Base-by-base conservation (phyloP, 2,888 invertebrate species). In the Ophion ellenae region DNA sequence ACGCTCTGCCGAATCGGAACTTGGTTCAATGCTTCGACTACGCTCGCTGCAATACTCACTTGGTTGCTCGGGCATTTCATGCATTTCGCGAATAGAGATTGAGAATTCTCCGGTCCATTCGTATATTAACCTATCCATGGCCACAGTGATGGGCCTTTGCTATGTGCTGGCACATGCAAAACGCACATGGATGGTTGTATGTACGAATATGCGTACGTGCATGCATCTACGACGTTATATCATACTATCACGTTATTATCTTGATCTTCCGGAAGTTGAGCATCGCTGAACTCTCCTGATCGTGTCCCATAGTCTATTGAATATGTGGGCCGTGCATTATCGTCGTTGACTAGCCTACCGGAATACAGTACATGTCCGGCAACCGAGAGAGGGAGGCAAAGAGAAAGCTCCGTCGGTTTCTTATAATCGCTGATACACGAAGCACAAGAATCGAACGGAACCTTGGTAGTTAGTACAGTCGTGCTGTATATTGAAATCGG, bases 271-370 rank as follows among this genome's bases (percentile, higher is more conserved):
- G 86, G 86, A 86, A 86, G 86, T 83, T 83, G 81, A 86, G 86
- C 86, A 66, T 86, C 86, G 74, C 83, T 83, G 83, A 67, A 61
- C 70, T 78, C 63, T 63, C 14, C 59, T 81, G 83, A 83, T 83
- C 86, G 81, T 69, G 81, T 77, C 66, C 79, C 76, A 76, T 83
- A 83, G 69, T 86, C 86, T 81, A 86, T 86, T 86, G 86, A 86
- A 86, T 86, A 86, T 86, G 81, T 83, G 86, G 83, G 77, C 81
- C 86, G 77, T 77, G 86, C 83, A 83, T 86, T 86, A 86, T 83
- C 78, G 47, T 66, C 70, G 74, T 63, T 83, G 83, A 77, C 77
- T 86, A 83, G 70, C 83, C 74, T 81, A 77, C 83, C 70, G 83
- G 80, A 83, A 81, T 83, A 66, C 59, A 70, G 59, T 75, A 67